Percentiles rank a stretch among this genome's conserved stretches.
These are phyloP conservation scores for Cheilosia urbana DNA, from an alignment of 2,888 invertebrate genomes.

Conservation along the genomic window DNA sequence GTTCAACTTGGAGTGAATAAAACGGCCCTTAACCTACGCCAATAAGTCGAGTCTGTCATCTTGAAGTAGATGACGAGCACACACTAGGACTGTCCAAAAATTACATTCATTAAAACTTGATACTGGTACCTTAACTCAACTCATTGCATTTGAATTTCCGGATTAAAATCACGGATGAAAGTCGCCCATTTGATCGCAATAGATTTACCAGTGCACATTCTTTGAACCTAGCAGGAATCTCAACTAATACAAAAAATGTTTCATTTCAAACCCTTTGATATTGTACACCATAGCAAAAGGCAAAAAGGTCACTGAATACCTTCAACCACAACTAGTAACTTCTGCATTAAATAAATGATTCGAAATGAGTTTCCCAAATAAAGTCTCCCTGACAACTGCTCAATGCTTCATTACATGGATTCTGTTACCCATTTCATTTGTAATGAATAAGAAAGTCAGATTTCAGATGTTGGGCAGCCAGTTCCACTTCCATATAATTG, in stretches of 20 bases:
- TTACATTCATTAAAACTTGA: no score
- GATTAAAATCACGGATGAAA: no score
- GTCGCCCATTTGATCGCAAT: no score
- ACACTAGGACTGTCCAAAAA: no score
- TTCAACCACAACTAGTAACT: slow-evolving; percentile 3
- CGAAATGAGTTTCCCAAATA: slow-evolving; percentile 40
- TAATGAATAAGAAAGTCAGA: slow-evolving; percentile 11
- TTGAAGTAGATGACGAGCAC: no score
- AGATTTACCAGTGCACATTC: background rate
- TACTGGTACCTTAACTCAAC: no score
- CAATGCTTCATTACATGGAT: slow-evolving; percentile 18
- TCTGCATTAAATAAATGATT: slow-evolving; percentile 27
- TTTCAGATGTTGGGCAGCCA: background rate
- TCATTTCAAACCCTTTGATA: background rate
- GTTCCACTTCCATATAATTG: slow-evolving; percentile 12
- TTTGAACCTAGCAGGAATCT: background rate
- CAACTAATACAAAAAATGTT: slow-evolving; percentile 10
- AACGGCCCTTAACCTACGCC: no score
- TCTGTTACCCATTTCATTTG: slow-evolving; percentile 10
- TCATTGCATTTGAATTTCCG: no score
- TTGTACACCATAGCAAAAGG: background rate
- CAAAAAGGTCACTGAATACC: background rate
- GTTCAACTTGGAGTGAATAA: no score
- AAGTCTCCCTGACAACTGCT: slow-evolving; percentile 4
- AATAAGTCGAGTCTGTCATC: no score